Evolutionary conservation across 2,797 vertebrate species (phyloP).

Genomic region (Lophotriccus pileatus): DNA sequence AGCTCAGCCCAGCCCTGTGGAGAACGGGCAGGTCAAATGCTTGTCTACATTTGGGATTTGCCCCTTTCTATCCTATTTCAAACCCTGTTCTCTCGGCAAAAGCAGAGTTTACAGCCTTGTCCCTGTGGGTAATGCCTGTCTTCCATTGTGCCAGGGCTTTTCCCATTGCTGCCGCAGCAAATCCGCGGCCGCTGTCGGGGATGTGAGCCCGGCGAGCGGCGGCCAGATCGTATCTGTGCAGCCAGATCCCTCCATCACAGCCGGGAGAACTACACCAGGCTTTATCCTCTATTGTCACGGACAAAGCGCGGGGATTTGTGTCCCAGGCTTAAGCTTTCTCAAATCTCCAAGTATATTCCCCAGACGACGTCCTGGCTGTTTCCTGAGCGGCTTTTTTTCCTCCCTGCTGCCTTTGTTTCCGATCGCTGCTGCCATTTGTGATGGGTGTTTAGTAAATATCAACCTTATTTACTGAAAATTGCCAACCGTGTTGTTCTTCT

Average conservation of each 20-base stretch:
- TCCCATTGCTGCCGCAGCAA: not conserved
- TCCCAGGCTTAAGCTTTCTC: conserved; percentile 4
- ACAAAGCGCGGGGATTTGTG: conserved; percentile 37
- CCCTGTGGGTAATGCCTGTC: not conserved
- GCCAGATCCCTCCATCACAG: not conserved
- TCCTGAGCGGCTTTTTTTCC: not conserved
- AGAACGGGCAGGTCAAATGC: not conserved
- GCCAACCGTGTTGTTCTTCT: accelerated
- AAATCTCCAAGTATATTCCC: not conserved
- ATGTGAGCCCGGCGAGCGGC: not conserved
- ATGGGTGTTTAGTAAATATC: not conserved
- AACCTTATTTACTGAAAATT: accelerated
- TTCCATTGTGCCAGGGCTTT: not conserved
- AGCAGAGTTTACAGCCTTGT: not conserved
- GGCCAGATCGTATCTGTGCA: not conserved
- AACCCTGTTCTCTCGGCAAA: not conserved
- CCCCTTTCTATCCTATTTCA: not conserved
- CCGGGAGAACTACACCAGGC: not conserved
- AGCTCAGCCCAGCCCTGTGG: not conserved
- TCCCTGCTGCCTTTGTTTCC: not conserved
- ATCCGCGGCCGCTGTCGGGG: not conserved
- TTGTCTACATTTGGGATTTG: accelerated
- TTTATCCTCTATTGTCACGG: conserved; percentile 14
- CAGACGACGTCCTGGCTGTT: not conserved
- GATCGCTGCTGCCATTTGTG: accelerated